These are phyloP conservation scores for Acropternis orthonyx DNA, from an alignment of 2,797 vertebrate genomes.

Conservation along the genomic window DNA sequence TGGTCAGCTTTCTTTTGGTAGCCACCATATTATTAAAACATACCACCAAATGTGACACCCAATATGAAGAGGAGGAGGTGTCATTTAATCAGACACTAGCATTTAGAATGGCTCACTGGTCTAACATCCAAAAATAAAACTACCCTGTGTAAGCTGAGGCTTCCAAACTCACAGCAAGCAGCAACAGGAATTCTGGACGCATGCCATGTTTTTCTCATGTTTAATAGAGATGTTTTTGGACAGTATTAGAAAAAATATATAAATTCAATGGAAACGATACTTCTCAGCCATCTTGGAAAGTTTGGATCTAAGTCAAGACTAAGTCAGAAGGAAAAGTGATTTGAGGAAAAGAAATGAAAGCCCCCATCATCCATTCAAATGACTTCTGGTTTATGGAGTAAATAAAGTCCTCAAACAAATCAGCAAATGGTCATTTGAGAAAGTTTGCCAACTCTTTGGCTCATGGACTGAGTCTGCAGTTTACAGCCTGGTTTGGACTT, in stretches of 20 bases:
- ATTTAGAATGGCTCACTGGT: background rate
- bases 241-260: background rate
- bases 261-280: background rate
- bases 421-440: background rate
- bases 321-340: background rate
- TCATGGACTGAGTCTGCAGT: background rate
- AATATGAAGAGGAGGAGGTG: background rate
- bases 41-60: background rate
- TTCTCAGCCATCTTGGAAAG: background rate
- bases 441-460: background rate
- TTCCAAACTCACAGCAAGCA: background rate
- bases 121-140: constrained; percentile 29
- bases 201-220: background rate
- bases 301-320: background rate
- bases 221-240: background rate
- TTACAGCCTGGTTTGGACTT: background rate
- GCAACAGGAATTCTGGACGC: background rate
- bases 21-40: background rate
- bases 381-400: background rate
- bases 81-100: background rate
- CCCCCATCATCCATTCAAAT: background rate
- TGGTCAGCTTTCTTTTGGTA: background rate
- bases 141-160: background rate
- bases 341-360: constrained; percentile 1
- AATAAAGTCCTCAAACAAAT: background rate